These are phyloP conservation scores for Macropodus opercularis DNA, from an alignment of 2,797 vertebrate genomes.

Conservation along the genomic window DNA sequence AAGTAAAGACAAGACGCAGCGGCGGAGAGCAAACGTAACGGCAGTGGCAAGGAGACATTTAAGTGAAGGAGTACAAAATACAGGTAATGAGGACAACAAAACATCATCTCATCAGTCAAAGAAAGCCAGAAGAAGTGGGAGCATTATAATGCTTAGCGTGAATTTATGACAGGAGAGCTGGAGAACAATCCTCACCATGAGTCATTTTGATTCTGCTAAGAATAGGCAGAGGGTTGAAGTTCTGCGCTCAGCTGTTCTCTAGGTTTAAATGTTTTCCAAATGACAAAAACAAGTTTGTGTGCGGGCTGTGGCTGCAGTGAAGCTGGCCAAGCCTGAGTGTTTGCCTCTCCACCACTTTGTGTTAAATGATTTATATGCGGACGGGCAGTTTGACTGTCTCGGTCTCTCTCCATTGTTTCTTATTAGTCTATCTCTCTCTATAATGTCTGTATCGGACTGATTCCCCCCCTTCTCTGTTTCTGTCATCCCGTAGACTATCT, in stretches of 20 bases:
- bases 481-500: constrained; percentile 21
- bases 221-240: background rate
- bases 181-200: background rate
- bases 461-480: constrained; percentile 10
- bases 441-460: constrained; percentile 37
- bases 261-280: background rate
- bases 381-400: constrained; percentile 51
- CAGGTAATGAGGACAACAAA: constrained; percentile 55
- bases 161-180: background rate
- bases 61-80: constrained; percentile 45
- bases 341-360: constrained; percentile 55
- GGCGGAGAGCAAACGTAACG: constrained; percentile 17
- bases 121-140: background rate
- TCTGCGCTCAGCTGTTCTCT: background rate
- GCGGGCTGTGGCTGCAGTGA: constrained; percentile 28
- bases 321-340: constrained; percentile 36
- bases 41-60: constrained; percentile 17
- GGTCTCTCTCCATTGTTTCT: constrained; percentile 37
- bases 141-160: background rate
- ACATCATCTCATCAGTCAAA: constrained; percentile 59
- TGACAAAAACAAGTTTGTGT: constrained; percentile 39
- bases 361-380: constrained; percentile 69
- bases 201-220: background rate
- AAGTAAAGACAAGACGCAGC: constrained; percentile 12
- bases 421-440: constrained; percentile 44